Conservation (phyloP, 2,113 vertebrate species). For the Parus major region DNA sequence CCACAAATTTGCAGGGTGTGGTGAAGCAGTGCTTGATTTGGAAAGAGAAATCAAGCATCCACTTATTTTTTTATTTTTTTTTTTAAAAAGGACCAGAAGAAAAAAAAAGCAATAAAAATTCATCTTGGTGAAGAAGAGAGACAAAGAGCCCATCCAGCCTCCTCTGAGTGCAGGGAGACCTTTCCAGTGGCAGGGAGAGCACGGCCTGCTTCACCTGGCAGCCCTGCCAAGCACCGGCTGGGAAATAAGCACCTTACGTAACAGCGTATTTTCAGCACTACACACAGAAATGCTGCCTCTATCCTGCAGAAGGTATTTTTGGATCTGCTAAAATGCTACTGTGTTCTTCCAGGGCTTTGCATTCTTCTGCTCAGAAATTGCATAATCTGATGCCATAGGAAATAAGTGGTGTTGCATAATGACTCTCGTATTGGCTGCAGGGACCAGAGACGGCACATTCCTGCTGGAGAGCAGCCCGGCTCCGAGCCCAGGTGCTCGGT, state of each 20-base stretch:
- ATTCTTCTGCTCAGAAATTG: slow-evolving; percentile 60
- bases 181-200: not conserved
- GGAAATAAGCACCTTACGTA: slow-evolving; percentile 44
- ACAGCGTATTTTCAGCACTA: slow-evolving; percentile 5
- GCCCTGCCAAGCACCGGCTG: not conserved
- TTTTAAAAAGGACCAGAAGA: not conserved
- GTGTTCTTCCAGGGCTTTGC: slow-evolving; percentile 49
- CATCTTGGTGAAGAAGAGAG: not conserved
- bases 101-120: not conserved
- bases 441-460: not conserved
- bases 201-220: not conserved
- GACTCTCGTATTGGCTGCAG: not conserved
- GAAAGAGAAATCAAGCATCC: not conserved
- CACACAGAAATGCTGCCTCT: slow-evolving; percentile 34
- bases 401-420: slow-evolving; percentile 54
- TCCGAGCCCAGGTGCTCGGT: fast-evolving
- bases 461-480: not conserved
- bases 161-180: not conserved
- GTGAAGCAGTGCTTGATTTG: not conserved
- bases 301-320: slow-evolving; percentile 51
- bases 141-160: not conserved
- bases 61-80: not conserved
- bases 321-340: slow-evolving; percentile 46
- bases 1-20: not conserved
- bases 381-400: slow-evolving; percentile 57